Base-by-base conservation (phyloP, 2,888 invertebrate species). In the Alloplasta piceator region DNA sequence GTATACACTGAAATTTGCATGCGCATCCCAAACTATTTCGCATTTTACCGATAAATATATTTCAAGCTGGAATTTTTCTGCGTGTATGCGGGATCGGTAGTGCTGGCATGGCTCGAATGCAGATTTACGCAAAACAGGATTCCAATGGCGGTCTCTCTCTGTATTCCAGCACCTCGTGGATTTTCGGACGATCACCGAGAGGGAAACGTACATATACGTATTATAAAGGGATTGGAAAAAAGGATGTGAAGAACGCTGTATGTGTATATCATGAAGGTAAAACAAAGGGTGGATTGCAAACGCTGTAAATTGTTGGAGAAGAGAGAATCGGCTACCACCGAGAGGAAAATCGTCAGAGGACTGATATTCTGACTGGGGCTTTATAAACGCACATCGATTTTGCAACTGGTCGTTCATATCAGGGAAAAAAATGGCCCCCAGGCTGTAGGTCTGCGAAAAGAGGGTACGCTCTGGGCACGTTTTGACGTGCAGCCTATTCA, bases 71-170 rank as follows among this genome's bases (percentile, higher is more conserved):
- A 85, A 85, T 86, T 87, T 78, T 83, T 79, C 78, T 68, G 68
- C 71, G 71, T 56, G 70, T 66, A 80, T 78, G 71, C 70, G 70
- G 66, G 66, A 36, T 73, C 38, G 38, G 55, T 78, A 6, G 84
- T 68, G 80, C 67, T 83, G 82, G 82, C 83, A 84, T 80, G 84
- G 86, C 78, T 87, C 88, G 85, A 87, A 88, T 88, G 89, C 87
- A 89, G 89, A 89, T 89, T 89, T 87, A 89, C 88, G 88, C 85
- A 86, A 88, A 89, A 87, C 87, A 86, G 87, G 82, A 83, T 81
- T 72, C 66, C 76, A 68, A 55, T 52, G 48, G 64, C 79, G 66
- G 41, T 60, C 67, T 55, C 7, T 12, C 26, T 7, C 60, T 39
- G n/a, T 60, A 10, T 16, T n/a, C 81, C 66, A 77, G 85, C 76